Evolutionary conservation across 2,113 vertebrate species (phyloP).

Genomic region (Leucosticte australis): DNA sequence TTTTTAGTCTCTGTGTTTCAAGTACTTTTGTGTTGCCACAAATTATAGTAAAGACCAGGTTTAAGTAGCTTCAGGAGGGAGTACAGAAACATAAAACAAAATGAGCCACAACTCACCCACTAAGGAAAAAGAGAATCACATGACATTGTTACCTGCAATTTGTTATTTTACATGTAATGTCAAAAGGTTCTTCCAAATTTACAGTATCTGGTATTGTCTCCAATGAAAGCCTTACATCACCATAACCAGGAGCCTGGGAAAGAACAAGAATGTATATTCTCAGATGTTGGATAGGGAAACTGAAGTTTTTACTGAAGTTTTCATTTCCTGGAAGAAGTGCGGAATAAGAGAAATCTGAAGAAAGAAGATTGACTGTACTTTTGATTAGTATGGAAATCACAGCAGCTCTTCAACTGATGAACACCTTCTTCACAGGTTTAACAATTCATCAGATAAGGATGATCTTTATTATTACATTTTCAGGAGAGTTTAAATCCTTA

Average conservation of each 20-base stretch:
- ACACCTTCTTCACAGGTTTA: background rate
- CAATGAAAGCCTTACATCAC: conserved; percentile 93
- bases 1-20: background rate
- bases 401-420: background rate
- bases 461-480: background rate
- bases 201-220: conserved; percentile 96
- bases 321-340: background rate
- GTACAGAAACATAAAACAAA: background rate
- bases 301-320: background rate
- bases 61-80: background rate
- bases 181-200: conserved; percentile 94
- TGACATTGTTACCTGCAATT: conserved; percentile 94
- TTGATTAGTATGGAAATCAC: background rate
- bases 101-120: background rate
- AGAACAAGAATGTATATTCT: background rate
- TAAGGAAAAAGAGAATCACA: background rate
- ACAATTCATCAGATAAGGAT: background rate
- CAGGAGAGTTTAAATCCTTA: background rate
- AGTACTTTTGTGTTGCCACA: background rate
- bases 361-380: background rate
- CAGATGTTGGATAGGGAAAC: background rate
- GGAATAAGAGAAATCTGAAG: background rate
- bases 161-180: conserved; percentile 97
- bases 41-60: background rate
- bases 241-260: conserved; percentile 93